Conservation (phyloP, 53 echinoderm and acorn worm species). For the Pentamera pediparva region DNA sequence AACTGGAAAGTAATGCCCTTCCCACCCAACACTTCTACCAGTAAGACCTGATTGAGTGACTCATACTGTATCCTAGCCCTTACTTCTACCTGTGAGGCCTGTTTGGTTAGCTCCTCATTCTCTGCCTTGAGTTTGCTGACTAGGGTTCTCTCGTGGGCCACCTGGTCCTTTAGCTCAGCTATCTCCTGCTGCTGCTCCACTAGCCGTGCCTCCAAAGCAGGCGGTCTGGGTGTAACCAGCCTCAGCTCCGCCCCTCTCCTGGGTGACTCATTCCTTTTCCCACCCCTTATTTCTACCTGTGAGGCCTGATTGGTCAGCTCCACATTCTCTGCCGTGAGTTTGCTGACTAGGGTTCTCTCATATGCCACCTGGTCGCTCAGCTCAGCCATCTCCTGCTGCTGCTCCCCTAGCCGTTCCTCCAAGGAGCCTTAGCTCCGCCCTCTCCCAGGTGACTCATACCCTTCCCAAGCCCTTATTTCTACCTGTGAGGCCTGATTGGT, state of each 20-base stretch:
- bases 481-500: conserved; percentile 14
- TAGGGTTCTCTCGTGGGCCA: conserved; percentile 57
- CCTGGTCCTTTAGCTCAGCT: conserved; percentile 38
- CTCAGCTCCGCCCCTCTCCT: too few relatives aligned
- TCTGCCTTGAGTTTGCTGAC: conserved; percentile 34
- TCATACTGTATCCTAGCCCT: too few relatives aligned
- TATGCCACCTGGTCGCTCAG: conserved; percentile 49
- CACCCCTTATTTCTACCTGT: conserved; percentile 20
- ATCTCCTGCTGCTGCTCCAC: conserved; percentile 52
- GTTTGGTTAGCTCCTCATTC: conserved; percentile 39
- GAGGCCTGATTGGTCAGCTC: conserved; percentile 31
- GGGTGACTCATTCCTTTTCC: too few relatives aligned
- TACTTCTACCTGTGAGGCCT: conserved; percentile 23
- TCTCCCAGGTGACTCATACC: too few relatives aligned
- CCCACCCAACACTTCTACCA: too few relatives aligned
- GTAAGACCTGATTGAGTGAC: too few relatives aligned
- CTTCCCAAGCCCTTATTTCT: too few relatives aligned
- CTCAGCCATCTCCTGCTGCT: conserved; percentile 48
- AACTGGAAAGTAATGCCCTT: too few relatives aligned
- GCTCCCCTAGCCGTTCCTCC: conserved; percentile 41
- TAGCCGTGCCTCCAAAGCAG: conserved; percentile 42
- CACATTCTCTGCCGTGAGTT: conserved; percentile 37
- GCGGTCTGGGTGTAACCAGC: too few relatives aligned
- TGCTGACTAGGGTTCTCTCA: conserved; percentile 46
- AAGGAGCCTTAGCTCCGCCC: too few relatives aligned